Evolutionary conservation across 2,888 invertebrate genomes (phyloP).

Genomic region (Dendrolimus pini): DNA sequence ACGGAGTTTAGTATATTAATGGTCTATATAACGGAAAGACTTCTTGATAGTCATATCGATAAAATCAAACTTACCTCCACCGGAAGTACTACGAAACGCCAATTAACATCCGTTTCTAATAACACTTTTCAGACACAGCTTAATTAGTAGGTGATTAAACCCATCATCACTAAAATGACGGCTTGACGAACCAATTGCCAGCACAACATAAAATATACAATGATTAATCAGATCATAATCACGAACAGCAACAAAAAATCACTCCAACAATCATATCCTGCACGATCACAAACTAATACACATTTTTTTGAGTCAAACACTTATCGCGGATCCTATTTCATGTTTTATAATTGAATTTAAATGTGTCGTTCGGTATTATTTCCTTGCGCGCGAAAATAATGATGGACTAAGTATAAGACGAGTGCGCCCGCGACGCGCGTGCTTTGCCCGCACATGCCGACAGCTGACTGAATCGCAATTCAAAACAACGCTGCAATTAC

Average conservation of each 20-base stretch:
- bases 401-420: constrained; percentile 18
- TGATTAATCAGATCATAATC: constrained; percentile 26
- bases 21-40: no score
- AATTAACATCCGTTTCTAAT: not conserved
- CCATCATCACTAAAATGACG: constrained; percentile 26
- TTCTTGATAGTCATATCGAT: no score
- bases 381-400: constrained; percentile 47
- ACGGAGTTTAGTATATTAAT: no score
- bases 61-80: not conserved
- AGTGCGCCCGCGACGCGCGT: constrained; percentile 70
- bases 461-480: constrained; percentile 74
- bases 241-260: constrained; percentile 13
- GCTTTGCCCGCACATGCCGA: constrained; percentile 60
- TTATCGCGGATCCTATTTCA: constrained; percentile 3
- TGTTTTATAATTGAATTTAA: no score
- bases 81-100: not conserved
- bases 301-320: not conserved
- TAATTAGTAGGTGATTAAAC: constrained; percentile 12
- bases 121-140: constrained; percentile 4
- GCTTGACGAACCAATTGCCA: constrained; percentile 25
- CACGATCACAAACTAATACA: not conserved
- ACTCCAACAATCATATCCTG: constrained; percentile 2
- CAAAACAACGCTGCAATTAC: constrained; percentile 65
- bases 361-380: constrained; percentile 17
- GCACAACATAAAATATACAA: constrained; percentile 20